Conservation (phyloP, 2,113 vertebrate species). For the Probosciger aterrimus region DNA sequence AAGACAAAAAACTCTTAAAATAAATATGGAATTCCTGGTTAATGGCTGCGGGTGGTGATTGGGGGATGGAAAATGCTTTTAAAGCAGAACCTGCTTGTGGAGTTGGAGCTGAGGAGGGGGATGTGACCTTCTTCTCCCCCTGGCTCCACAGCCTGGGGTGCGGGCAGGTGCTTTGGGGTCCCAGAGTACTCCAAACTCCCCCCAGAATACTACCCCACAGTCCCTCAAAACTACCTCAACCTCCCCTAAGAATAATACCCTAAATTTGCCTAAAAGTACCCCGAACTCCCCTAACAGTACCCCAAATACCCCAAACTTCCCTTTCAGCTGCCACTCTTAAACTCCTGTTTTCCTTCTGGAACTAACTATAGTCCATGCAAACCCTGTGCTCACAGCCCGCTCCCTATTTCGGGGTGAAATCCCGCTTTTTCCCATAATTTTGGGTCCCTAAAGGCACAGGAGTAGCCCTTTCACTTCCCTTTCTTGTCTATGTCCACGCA, state of each 20-base stretch:
- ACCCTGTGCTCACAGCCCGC: no score
- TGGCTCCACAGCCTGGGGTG: no score
- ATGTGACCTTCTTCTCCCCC: fast-evolving
- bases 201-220: no score
- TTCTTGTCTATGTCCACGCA: not conserved
- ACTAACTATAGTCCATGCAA: fast-evolving
- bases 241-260: not conserved
- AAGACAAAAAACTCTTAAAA: not conserved
- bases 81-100: fast-evolving
- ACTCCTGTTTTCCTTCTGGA: not conserved
- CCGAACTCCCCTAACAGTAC: not conserved
- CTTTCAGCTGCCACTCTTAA: not conserved
- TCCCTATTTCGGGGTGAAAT: not conserved
- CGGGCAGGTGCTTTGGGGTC: fast-evolving
- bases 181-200: not conserved
- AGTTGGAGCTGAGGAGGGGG: fast-evolving
- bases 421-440: not conserved
- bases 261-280: no score
- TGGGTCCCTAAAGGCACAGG: not conserved
- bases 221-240: not conserved
- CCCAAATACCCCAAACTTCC: no score
- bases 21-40: slow-evolving; percentile 55
- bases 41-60: not conserved
- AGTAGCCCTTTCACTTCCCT: not conserved
- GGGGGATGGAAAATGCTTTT: not conserved